These are phyloP conservation scores for Telmatherina bonti DNA, from an alignment of 2,797 vertebrate genomes.

Conservation along the genomic window DNA sequence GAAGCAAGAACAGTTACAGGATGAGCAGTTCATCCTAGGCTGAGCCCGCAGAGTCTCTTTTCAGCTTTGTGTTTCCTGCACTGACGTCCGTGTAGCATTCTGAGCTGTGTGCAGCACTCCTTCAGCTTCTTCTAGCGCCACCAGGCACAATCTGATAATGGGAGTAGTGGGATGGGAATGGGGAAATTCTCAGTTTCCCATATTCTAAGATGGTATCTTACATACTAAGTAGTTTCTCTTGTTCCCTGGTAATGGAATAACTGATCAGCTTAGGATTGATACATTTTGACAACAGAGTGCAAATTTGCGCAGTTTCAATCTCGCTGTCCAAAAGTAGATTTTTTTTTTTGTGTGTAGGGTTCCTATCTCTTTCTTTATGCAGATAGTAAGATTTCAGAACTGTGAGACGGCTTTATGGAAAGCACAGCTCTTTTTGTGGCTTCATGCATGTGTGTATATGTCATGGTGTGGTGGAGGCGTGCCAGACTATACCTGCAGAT, in stretches of 20 bases:
- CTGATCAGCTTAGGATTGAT: slow-evolving; percentile 54
- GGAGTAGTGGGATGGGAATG: slow-evolving; percentile 33
- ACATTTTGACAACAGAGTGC: slow-evolving; percentile 59
- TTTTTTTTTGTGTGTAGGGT: slow-evolving; percentile 29
- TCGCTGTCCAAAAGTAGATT: slow-evolving; percentile 29
- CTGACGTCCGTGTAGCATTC: slow-evolving; percentile 32
- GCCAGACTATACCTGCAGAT: slow-evolving; percentile 7
- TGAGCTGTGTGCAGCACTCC: slow-evolving; percentile 15
- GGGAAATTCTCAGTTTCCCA: slow-evolving; percentile 53
- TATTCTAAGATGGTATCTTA: slow-evolving; percentile 64
- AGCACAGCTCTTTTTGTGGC: slow-evolving; percentile 21
- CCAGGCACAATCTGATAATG: slow-evolving; percentile 44
- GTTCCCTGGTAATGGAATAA: slow-evolving; percentile 69
- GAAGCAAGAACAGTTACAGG: slow-evolving; percentile 62
- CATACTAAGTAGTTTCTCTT: slow-evolving; percentile 76
- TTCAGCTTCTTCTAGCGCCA: slow-evolving; percentile 19
- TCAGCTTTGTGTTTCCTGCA: slow-evolving; percentile 42
- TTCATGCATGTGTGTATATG: slow-evolving; percentile 7
- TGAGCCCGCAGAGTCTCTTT: slow-evolving; percentile 67
- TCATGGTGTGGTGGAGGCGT: slow-evolving; percentile 15
- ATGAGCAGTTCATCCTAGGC: slow-evolving; percentile 66
- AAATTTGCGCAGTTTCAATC: slow-evolving; percentile 49
- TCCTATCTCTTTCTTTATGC: slow-evolving; percentile 27
- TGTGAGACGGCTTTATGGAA: slow-evolving; percentile 34
- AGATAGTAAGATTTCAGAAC: slow-evolving; percentile 47